phyloP scores from a whole-genome alignment of 2,888 invertebrate genomes.

The Leptopilina drosophilae region DNA sequence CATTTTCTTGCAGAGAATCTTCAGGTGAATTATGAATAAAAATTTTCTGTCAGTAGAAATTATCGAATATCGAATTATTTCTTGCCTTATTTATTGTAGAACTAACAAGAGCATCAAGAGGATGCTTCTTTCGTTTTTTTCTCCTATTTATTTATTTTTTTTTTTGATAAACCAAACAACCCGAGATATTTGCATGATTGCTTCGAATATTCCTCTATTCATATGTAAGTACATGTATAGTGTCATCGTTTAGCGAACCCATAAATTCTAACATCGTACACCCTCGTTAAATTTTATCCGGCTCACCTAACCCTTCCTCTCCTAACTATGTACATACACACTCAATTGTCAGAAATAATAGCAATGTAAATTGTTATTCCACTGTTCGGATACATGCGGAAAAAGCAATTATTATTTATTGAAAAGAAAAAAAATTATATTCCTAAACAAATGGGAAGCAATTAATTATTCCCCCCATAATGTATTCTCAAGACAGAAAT shows the following conservation, averaged over 20 bases:
- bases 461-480: neutral
- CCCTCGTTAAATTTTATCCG: slow-evolving; percentile 49
- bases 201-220: slow-evolving; percentile 27
- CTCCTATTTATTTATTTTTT: neutral
- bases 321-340: slow-evolving; percentile 5
- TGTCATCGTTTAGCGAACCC: slow-evolving; percentile 42
- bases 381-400: neutral
- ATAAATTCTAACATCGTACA: slow-evolving; percentile 47
- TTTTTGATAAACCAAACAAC: slow-evolving; percentile 10
- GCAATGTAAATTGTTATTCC: neutral
- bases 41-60: no score
- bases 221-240: slow-evolving; percentile 31
- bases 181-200: slow-evolving; percentile 31
- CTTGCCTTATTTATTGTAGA: no score
- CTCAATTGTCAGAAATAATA: slow-evolving; percentile 18
- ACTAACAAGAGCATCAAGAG: no score
- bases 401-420: neutral
- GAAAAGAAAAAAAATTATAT: neutral
- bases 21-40: no score
- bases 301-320: slow-evolving; percentile 29
- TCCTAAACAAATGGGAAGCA: no score
- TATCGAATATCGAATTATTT: no score
- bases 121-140: neutral
- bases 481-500: neutral
- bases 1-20: no score